Percentiles rank a stretch among this genome's conserved stretches.
These are phyloP conservation scores for Andrena marginata DNA, from an alignment of 2,888 invertebrate species.

Conservation along the genomic window DNA sequence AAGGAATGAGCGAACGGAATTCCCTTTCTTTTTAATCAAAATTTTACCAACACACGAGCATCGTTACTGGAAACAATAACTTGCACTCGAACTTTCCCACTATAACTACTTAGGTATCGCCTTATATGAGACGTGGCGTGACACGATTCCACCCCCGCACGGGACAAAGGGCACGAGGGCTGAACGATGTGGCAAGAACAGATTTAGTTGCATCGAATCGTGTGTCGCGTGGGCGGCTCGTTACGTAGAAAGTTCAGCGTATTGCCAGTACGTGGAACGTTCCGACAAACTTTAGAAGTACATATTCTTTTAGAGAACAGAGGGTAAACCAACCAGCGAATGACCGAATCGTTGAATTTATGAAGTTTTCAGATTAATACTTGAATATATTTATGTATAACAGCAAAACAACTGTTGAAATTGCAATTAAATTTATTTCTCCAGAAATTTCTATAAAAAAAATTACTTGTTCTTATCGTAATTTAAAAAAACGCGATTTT, in stretches of 20 bases:
- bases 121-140: neutral
- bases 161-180: slow-evolving; percentile 3
- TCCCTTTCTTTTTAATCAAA: too few species aligned
- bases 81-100: neutral
- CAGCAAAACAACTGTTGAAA: too few species aligned
- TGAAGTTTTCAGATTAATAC: too few species aligned
- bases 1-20: too few species aligned
- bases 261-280: slow-evolving; percentile 2
- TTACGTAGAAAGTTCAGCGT: slow-evolving; percentile 29
- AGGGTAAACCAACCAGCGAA: too few species aligned
- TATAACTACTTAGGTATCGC: neutral
- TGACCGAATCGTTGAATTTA: too few species aligned
- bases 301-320: too few species aligned
- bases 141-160: slow-evolving; percentile 4
- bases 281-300: neutral
- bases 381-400: too few species aligned
- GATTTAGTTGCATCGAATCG: slow-evolving; percentile 29
- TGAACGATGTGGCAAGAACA: slow-evolving; percentile 3
- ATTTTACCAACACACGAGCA: neutral
- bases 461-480: too few species aligned
- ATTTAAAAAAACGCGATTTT: too few species aligned
- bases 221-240: slow-evolving; percentile 26
- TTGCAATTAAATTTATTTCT: too few species aligned
- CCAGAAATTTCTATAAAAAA: too few species aligned
- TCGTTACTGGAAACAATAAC: neutral